Evolutionary conservation across 2,888 invertebrate species (phyloP).

Genomic region (Chesias legatella): DNA sequence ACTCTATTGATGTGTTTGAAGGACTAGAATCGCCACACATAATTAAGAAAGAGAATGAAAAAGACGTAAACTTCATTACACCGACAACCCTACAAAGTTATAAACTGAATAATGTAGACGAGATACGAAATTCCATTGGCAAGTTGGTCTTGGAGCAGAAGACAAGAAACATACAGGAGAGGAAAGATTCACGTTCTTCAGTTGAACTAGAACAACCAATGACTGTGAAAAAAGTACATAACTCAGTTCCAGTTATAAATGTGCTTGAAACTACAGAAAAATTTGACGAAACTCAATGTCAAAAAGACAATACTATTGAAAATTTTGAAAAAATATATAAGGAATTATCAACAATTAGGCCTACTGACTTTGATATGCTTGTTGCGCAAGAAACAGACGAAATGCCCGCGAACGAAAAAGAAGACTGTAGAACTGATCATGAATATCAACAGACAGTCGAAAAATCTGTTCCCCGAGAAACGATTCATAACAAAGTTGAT

Average conservation of each 20-base stretch:
- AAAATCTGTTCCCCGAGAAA: constrained; percentile 8
- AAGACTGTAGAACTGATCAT: constrained; percentile 12
- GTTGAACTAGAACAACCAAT: constrained; percentile 15
- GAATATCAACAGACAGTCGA: constrained; percentile 16
- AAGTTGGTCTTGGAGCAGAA: constrained; percentile 37
- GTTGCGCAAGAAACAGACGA: constrained; percentile 34
- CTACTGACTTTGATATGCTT: constrained; percentile 63
- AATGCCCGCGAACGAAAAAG: not conserved
- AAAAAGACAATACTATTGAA: constrained; percentile 51
- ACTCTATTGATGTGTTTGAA: constrained; percentile 61
- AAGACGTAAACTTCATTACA: constrained; percentile 9
- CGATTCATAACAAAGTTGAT: constrained; percentile 14
- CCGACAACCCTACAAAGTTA: not conserved
- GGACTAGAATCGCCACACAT: constrained; percentile 41
- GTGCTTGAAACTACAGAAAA: constrained; percentile 17
- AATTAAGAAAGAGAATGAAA: constrained; percentile 27
- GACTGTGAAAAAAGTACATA: constrained; percentile 7
- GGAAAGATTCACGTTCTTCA: constrained; percentile 23
- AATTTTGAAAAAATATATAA: constrained; percentile 67
- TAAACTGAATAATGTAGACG: constrained; percentile 21
- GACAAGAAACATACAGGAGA: constrained; percentile 17
- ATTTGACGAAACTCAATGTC: constrained; percentile 19
- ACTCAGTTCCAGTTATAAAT: constrained; percentile 6
- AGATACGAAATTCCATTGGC: constrained; percentile 39
- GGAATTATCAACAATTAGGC: constrained; percentile 51